Percentiles rank a stretch among this genome's conserved stretches.
These are phyloP conservation scores for Danio choprae DNA, from an alignment of 2,797 vertebrate genomes.

Conservation along the genomic window DNA sequence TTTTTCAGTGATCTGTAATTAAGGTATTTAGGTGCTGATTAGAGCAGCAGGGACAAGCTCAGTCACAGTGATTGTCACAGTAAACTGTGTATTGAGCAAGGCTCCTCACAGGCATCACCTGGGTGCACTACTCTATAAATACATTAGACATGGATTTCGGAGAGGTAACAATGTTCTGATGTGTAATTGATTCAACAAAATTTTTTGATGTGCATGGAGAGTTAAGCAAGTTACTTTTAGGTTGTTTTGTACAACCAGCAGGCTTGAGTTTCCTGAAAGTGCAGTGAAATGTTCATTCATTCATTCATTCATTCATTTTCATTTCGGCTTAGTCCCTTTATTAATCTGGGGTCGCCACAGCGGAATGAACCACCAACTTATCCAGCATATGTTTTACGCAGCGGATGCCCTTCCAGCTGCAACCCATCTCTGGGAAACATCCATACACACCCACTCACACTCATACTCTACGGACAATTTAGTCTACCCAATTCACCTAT, in stretches of 20 bases:
- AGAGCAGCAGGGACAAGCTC: slow-evolving; percentile 20
- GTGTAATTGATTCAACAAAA: neutral
- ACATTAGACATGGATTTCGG: slow-evolving; percentile 30
- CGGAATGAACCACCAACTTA: too few species aligned
- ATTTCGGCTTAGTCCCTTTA: too few species aligned
- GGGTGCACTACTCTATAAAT: slow-evolving; percentile 47
- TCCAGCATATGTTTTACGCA: too few species aligned
- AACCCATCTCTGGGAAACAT: too few species aligned
- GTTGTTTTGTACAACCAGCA: neutral
- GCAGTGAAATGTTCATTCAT: too few species aligned
- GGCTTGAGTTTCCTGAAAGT: neutral
- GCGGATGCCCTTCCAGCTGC: too few species aligned
- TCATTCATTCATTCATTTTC: too few species aligned
- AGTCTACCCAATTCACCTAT: too few species aligned
- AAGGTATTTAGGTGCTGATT: slow-evolving; percentile 39
- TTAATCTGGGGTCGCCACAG: too few species aligned
- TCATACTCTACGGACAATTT: too few species aligned
- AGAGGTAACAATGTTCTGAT: slow-evolving; percentile 29
- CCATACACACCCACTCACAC: too few species aligned
- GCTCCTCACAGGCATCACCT: slow-evolving; percentile 18
- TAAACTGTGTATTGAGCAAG: slow-evolving; percentile 48
- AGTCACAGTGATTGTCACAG: slow-evolving; percentile 39
- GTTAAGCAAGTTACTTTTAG: neutral
- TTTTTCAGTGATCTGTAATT: slow-evolving; percentile 21
- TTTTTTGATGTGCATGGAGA: neutral